A percentile compares a stretch with the other conserved stretches of the same genome.
phyloP scores from a whole-genome alignment of 2,888 invertebrate genomes.

The Eupeodes latifasciatus region DNA sequence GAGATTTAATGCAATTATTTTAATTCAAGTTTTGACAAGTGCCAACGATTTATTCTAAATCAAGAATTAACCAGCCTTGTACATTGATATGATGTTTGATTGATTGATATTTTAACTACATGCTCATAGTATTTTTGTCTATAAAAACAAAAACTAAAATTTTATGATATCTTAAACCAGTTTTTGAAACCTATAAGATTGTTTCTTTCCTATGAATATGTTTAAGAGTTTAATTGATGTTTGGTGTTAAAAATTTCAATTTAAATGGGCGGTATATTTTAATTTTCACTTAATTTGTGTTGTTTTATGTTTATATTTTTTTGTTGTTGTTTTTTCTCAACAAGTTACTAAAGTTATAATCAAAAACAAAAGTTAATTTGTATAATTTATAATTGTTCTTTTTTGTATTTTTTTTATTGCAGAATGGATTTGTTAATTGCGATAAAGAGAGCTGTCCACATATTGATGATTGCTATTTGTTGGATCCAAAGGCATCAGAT shows the following conservation, averaged over 20 bases:
- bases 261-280: conserved; percentile 70
- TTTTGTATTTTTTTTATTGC: conserved; percentile 81
- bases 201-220: conserved; percentile 11
- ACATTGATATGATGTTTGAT: conserved; percentile 23
- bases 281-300: conserved; percentile 79
- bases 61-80: conserved; percentile 44
- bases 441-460: conserved; percentile 91
- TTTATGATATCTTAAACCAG: conserved; percentile 11
- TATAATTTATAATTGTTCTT: conserved; percentile 67
- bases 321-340: not conserved
- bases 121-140: not conserved
- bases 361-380: conserved; percentile 27
- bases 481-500: conserved; percentile 87
- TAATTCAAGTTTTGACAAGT: conserved; percentile 60
- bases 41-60: conserved; percentile 42
- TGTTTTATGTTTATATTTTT: not conserved
- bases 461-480: conserved; percentile 93
- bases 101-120: conserved; percentile 66
- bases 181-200: not conserved
- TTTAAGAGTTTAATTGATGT: conserved; percentile 57
- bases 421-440: conserved; percentile 96
- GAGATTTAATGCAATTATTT: conserved; percentile 58
- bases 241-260: conserved; percentile 58
- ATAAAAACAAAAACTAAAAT: not conserved
- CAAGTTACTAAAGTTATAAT: conserved; percentile 28